These are phyloP conservation scores for Drosophila gunungcola DNA, from an alignment of 1,140 invertebrate genomes.

Conservation along the genomic window DNA sequence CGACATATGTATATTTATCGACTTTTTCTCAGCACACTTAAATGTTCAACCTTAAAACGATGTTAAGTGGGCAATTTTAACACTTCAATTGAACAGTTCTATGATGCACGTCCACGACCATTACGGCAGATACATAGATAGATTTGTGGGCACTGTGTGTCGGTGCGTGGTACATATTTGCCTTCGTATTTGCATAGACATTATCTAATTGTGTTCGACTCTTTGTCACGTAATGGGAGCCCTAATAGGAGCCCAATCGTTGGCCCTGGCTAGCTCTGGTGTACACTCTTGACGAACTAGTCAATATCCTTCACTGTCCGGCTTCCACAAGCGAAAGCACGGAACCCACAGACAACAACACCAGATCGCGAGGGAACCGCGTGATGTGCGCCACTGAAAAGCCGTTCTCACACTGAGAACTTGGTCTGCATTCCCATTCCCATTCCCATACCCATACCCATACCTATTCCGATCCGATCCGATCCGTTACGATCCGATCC, in stretches of 20 bases:
- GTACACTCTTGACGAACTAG: too few species aligned
- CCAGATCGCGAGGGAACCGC: not conserved
- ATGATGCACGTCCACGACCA: slow-evolving; percentile 49
- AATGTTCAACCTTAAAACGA: slow-evolving; percentile 75
- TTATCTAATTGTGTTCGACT: slow-evolving; percentile 1
- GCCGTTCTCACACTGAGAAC: slow-evolving; percentile 72
- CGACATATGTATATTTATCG: slow-evolving; percentile 21
- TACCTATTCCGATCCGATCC: slow-evolving; percentile 7
- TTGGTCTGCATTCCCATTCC: slow-evolving; percentile 47
- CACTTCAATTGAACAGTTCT: slow-evolving; percentile 79
- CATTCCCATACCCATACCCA: too few species aligned
- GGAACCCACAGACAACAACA: not conserved
- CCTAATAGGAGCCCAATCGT: not conserved
- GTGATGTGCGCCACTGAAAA: slow-evolving; percentile 63
- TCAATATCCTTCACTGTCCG: too few species aligned
- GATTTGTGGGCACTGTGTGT: slow-evolving; percentile 12
- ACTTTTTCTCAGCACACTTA: slow-evolving; percentile 61
- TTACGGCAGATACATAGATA: slow-evolving; percentile 11
- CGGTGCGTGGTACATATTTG: slow-evolving; percentile 65
- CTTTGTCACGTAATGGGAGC: not conserved
- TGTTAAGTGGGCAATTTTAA: slow-evolving; percentile 81
- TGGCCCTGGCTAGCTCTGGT: too few species aligned
- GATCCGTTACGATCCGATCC: slow-evolving; percentile 7
- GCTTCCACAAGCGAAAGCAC: not conserved
- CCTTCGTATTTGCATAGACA: slow-evolving; percentile 61